Percentiles rank a stretch among this genome's conserved stretches.
Evolutionary conservation across 2,888 invertebrate genomes (phyloP).

Genomic region (Myopa tessellatipennis): DNA sequence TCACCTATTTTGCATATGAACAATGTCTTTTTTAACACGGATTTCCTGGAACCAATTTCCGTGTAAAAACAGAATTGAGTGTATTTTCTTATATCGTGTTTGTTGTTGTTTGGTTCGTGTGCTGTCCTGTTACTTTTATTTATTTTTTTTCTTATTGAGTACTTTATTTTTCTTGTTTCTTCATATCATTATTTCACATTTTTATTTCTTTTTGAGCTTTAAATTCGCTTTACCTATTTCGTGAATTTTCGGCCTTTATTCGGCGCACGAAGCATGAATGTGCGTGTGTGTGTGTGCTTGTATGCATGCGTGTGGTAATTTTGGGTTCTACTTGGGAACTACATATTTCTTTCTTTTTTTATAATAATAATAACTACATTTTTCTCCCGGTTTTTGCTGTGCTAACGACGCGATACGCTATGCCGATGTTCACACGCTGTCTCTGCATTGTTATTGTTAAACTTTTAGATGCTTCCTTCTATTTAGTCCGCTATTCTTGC

Average conservation of each 20-base stretch:
- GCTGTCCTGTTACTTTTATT: not conserved
- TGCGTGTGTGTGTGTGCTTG: not conserved
- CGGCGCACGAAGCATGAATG: not conserved
- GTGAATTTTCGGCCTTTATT: constrained; percentile 31
- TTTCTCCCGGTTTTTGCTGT: constrained; percentile 8
- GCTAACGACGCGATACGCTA: constrained; percentile 26
- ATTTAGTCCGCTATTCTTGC: constrained; percentile 1
- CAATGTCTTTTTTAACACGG: too few species aligned
- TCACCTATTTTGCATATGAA: too few species aligned
- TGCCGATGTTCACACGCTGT: constrained; percentile 32
- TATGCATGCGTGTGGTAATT: constrained; percentile 13
- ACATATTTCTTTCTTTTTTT: not conserved
- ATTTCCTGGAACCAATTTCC: too few species aligned
- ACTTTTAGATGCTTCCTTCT: not conserved
- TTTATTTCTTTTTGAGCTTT: constrained; percentile 23
- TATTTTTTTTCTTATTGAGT: constrained; percentile 32
- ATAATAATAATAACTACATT: not conserved
- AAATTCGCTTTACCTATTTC: constrained; percentile 27
- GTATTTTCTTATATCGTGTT: not conserved
- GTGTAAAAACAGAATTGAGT: too few species aligned
- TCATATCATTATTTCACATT: constrained; percentile 4
- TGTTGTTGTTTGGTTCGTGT: constrained; percentile 26
- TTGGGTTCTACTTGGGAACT: constrained; percentile 20
- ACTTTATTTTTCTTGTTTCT: constrained; percentile 31
- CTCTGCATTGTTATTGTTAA: not conserved